A percentile compares a stretch with the other conserved stretches of the same genome.
Evolutionary conservation across 2,888 invertebrate species (phyloP).

Genomic region (Leucophenga montana): DNA sequence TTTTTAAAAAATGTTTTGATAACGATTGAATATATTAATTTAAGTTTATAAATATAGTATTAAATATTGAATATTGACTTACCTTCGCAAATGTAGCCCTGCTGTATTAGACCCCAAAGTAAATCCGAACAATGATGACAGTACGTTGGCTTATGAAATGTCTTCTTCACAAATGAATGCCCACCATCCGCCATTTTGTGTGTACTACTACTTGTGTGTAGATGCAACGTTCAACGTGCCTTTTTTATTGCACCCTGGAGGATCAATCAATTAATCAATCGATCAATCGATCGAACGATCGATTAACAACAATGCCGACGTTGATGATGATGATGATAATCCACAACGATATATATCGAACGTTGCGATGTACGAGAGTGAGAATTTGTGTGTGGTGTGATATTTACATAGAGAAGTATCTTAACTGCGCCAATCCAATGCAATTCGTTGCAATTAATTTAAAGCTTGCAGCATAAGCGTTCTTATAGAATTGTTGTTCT

Average conservation of each 20-base stretch:
- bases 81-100: constrained; percentile 99
- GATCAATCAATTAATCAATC: constrained; percentile 25
- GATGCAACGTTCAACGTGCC: constrained; percentile 27
- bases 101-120: constrained; percentile 99
- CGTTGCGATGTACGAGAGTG: too few relatives aligned
- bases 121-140: constrained; percentile 99
- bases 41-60: too few relatives aligned
- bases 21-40: too few relatives aligned
- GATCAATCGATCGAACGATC: constrained; percentile 33
- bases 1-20: too few relatives aligned
- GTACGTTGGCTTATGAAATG: constrained; percentile 99
- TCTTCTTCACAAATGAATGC: constrained; percentile 99
- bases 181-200: constrained; percentile 79
- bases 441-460: too few relatives aligned
- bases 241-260: constrained; percentile 1
- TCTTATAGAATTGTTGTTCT: too few relatives aligned
- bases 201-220: constrained; percentile 41
- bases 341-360: constrained; percentile 20
- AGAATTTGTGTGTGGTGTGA: too few relatives aligned
- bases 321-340: not conserved
- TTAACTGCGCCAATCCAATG: too few relatives aligned
- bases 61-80: constrained; percentile 39
- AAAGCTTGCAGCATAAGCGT: too few relatives aligned
- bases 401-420: too few relatives aligned
- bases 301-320: constrained; percentile 25